Base-by-base conservation (phyloP, 2,113 vertebrate genomes). In the Spilogale gracilis region DNA sequence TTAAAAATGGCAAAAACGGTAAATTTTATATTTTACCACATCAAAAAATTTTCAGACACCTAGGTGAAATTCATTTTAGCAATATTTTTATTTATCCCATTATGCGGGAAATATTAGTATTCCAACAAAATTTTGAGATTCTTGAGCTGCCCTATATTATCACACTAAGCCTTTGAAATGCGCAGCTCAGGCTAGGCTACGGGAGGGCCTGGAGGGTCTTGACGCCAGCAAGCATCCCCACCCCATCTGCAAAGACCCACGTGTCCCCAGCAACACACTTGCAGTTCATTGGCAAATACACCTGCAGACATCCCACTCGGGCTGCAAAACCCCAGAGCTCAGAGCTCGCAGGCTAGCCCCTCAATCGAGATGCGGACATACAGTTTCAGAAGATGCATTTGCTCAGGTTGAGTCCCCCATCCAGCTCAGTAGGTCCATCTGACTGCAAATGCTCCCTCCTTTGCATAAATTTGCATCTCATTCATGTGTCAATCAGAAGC, bases 81-180 rank as follows among this genome's bases (percentile, higher is more conserved):
- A 74, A 86, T 94, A 95, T 78, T 81, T 95, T 88, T 82, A 79
- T 65, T 63, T 81, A 80, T 71, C 27, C 11, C 25, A 48, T 52
- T 73, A 80, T 7, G 63, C 16, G 25, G 6, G 60, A 94, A 69
- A 63, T 63, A 65, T 25, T 45, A 38, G 27, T 71, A 91, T 88
- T 88, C 95, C 85, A 85, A 74, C 14, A 83, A 32, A 6, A 27
- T 43, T 52, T 87, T 79, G 81, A 38, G 38, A 56, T 25, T n/a
- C 73, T 32, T 79, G 61, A 69, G 61, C 87, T 23, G 17, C 79
- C 54, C 89, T 52, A 3, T 9, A 32, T 38, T 21, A 9, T 32
- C 61, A 56, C 17, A 38, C 56, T 50, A 45, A 60, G 23, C 52
- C 82, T 38, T 79, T 58, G 84, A 83, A 32, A 48, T 50, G 27